These are phyloP conservation scores for Vulpes ferrilata DNA, from an alignment of 2,113 vertebrate genomes.

Conservation along the genomic window DNA sequence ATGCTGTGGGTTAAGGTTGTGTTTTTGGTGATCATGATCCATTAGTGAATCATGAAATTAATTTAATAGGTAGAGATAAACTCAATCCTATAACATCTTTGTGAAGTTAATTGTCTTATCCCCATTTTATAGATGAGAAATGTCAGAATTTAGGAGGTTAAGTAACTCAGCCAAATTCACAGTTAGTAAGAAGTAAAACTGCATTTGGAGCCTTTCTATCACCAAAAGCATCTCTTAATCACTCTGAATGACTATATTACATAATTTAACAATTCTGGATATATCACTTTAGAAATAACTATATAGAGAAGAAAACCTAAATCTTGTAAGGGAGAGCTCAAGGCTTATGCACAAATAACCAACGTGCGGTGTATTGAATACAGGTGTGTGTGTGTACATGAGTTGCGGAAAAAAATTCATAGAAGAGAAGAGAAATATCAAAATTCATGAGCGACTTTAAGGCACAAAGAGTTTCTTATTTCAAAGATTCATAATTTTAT, in stretches of 20 bases:
- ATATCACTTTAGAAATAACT: neutral
- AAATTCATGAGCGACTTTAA: neutral
- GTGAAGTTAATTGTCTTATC: neutral
- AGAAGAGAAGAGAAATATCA: neutral
- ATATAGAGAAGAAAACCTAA: neutral
- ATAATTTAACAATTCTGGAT: neutral
- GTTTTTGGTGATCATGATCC: neutral
- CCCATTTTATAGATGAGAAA: neutral
- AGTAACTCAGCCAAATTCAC: neutral
- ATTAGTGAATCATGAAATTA: conserved; percentile 44
- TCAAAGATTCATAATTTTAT: neutral
- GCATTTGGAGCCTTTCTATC: neutral
- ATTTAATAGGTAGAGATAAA: conserved; percentile 48
- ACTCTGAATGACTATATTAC: neutral
- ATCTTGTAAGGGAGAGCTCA: neutral
- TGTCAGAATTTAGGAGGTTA: neutral
- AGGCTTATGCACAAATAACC: neutral
- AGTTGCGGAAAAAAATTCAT: neutral
- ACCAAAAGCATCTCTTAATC: neutral
- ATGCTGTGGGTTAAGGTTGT: neutral
- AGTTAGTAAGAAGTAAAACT: neutral
- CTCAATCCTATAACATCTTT: neutral
- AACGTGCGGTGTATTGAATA: neutral
- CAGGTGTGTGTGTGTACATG: neutral
- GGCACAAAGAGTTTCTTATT: conserved; percentile 21